These are phyloP conservation scores for Caenorhabditis zanzibari DNA, from an alignment of 2,888 invertebrate species.

Conservation along the genomic window DNA sequence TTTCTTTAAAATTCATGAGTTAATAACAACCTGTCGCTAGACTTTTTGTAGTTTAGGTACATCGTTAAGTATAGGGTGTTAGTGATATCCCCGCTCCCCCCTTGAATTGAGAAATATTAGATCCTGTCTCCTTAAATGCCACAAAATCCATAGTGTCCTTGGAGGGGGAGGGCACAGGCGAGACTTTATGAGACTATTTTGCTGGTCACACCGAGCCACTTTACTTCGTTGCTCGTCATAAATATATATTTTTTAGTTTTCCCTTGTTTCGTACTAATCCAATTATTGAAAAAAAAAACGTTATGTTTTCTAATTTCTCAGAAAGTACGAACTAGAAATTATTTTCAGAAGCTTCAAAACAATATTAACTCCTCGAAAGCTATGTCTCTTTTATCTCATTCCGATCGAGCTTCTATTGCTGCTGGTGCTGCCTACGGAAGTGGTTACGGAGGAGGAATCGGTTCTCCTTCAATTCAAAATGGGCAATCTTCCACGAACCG, in stretches of 20 bases:
- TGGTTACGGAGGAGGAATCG: constrained; percentile 41
- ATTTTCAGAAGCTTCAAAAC: constrained; percentile 76
- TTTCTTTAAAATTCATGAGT: too few relatives aligned
- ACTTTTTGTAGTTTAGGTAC: too few relatives aligned
- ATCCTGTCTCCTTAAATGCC: not conserved
- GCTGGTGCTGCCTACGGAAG: constrained; percentile 56
- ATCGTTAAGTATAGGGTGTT: too few relatives aligned
- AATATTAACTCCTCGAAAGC: constrained; percentile 83
- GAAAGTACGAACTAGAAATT: not conserved
- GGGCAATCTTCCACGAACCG: constrained; percentile 31
- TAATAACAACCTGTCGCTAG: too few relatives aligned
- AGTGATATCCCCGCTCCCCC: too few relatives aligned
- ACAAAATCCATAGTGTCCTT: constrained; percentile 9
- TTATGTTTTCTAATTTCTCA: not conserved
- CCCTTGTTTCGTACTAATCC: not conserved
- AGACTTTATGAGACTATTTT: constrained; percentile 21
- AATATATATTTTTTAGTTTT: not conserved
- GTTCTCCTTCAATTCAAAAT: constrained; percentile 25
- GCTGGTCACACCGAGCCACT: constrained; percentile 15
- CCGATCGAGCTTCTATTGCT: constrained; percentile 68
- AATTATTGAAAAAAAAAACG: too few relatives aligned
- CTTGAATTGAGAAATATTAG: too few relatives aligned
- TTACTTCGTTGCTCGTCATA: not conserved
- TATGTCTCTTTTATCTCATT: constrained; percentile 72
- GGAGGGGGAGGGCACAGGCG: constrained; percentile 11